Percentiles rank a stretch among this genome's conserved stretches.
Evolutionary conservation across 2,113 vertebrate species (phyloP).

Genomic region (Aspidoscelis tigris): DNA sequence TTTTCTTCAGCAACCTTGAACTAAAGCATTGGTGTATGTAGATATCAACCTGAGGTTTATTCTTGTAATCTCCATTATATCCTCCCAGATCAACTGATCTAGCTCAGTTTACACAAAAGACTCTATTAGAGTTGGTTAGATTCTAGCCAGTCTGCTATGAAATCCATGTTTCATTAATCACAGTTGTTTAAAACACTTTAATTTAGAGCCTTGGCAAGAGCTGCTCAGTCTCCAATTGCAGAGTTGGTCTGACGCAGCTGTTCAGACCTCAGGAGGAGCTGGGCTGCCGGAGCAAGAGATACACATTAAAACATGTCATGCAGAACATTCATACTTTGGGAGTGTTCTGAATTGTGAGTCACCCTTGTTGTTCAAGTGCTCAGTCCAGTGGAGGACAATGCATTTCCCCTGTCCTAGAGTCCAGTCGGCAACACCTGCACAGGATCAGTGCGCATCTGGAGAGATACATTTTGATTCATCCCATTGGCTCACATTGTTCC

Average conservation of each 20-base stretch:
- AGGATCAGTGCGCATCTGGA: constrained; percentile 56
- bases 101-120: constrained; percentile 57
- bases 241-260: constrained; percentile 58
- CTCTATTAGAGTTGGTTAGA: constrained; percentile 57
- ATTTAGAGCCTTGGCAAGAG: constrained; percentile 61
- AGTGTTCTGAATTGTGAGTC: constrained; percentile 64
- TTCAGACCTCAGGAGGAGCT: constrained; percentile 61
- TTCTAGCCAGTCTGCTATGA: constrained; percentile 63
- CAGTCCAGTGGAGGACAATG: constrained; percentile 55
- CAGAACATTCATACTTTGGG: constrained; percentile 52
- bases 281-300: constrained; percentile 60
- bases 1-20: background rate
- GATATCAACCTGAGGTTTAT: background rate
- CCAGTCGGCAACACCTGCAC: constrained; percentile 26
- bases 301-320: constrained; percentile 65
- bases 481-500: constrained; percentile 54
- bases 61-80: constrained; percentile 61
- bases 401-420: constrained; percentile 27
- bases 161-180: constrained; percentile 63
- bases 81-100: constrained; percentile 57
- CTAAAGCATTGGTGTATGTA: background rate
- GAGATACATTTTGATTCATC: constrained; percentile 59
- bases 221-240: constrained; percentile 61
- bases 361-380: constrained; percentile 47
- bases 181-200: constrained; percentile 66